A percentile compares a stretch with the other conserved stretches of the same genome.
phyloP scores from a whole-genome alignment of 2,797 vertebrate genomes.

The Acipenser oxyrinchus region DNA sequence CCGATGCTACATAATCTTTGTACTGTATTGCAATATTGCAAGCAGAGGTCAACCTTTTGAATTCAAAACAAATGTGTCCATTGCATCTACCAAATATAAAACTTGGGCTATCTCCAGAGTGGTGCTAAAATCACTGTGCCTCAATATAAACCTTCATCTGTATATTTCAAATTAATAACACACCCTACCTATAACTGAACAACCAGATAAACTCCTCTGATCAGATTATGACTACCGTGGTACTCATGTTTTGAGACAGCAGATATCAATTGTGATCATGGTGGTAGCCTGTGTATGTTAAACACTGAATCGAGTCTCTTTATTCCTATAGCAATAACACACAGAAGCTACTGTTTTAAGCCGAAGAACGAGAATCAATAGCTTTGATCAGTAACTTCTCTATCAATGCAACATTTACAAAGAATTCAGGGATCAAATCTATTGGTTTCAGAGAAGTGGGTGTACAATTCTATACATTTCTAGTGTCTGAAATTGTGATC shows the following conservation, averaged over 20 bases:
- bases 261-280: constrained; percentile 68
- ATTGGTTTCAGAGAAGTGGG: constrained; percentile 41
- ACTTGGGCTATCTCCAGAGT: constrained; percentile 28
- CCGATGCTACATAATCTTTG: constrained; percentile 17
- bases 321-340: constrained; percentile 57
- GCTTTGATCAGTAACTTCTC: constrained; percentile 62
- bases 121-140: constrained; percentile 24
- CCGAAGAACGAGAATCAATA: constrained; percentile 58
- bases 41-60: constrained; percentile 33
- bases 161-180: constrained; percentile 42
- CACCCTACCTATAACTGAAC: constrained; percentile 28
- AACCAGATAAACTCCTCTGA: constrained; percentile 62
- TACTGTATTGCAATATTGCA: constrained; percentile 11
- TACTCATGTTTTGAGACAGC: constrained; percentile 65
- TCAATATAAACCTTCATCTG: constrained; percentile 42
- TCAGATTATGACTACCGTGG: constrained; percentile 70
- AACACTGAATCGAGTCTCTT: constrained; percentile 65
- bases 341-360: constrained; percentile 64
- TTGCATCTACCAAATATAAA: constrained; percentile 29
- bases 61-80: constrained; percentile 38
- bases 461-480: too few relatives aligned
- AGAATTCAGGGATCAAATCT: constrained; percentile 49
- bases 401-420: constrained; percentile 37
- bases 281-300: constrained; percentile 59
- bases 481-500: constrained; percentile 42